These are phyloP conservation scores for Hirudinaria manillensis DNA, from an alignment of 2,888 invertebrate genomes.

Conservation along the genomic window DNA sequence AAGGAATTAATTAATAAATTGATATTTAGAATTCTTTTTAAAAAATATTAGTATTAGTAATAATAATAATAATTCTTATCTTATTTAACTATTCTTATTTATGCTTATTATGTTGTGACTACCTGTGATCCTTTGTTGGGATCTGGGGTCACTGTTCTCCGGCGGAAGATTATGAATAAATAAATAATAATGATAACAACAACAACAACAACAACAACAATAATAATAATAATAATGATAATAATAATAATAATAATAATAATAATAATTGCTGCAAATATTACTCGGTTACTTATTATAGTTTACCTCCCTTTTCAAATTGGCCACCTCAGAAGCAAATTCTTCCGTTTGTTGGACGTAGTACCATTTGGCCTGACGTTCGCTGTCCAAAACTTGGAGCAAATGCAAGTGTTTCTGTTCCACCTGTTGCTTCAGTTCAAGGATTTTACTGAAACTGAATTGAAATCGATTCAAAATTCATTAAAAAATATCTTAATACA, in stretches of 20 bases:
- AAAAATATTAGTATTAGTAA: too few relatives aligned
- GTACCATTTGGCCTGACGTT: slow-evolving; percentile 85
- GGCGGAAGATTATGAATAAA: too few relatives aligned
- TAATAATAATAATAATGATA: not conserved
- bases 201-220: too few relatives aligned
- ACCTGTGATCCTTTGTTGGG: too few relatives aligned
- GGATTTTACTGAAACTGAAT: slow-evolving; percentile 78
- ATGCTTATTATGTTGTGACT: too few relatives aligned
- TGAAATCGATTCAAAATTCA: too few relatives aligned
- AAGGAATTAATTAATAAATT: too few relatives aligned
- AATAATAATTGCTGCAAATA: not conserved
- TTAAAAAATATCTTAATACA: not conserved
- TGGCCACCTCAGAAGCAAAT: slow-evolving; percentile 78
- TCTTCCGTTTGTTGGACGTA: slow-evolving; percentile 88
- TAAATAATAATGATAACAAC: too few relatives aligned
- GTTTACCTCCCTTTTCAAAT: slow-evolving; percentile 74
- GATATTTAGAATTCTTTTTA: too few relatives aligned
- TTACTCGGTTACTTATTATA: not conserved
- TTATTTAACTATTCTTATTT: too few relatives aligned
- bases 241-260: not conserved
- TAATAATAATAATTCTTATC: too few relatives aligned
- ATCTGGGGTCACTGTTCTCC: too few relatives aligned
- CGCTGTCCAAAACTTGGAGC: slow-evolving; percentile 77
- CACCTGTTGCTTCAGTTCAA: slow-evolving; percentile 80
- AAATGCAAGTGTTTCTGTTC: slow-evolving; percentile 83